Evolutionary conservation across 92 coral and sea anemone species (phyloP), one percentile per base, ranked within the genome.

Genomic region (Zoanthus sansibaricus): DNA sequence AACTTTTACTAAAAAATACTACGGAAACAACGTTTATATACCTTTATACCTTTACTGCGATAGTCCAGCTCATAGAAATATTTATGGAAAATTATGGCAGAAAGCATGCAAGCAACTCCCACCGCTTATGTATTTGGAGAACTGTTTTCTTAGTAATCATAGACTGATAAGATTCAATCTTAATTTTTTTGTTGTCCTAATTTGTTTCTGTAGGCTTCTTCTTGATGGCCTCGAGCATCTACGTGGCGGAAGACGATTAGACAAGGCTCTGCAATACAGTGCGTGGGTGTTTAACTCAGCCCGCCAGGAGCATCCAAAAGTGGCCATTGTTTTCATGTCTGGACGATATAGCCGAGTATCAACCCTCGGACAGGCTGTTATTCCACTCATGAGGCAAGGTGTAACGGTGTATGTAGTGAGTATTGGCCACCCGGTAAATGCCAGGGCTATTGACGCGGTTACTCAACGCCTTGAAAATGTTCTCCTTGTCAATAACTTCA

Each of bases 381-480:
- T 73, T 58, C 94, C 93, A 11, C 79, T 97, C 37, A 87, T 86
- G 68, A 90, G 93, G 52, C 95, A 88, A 32, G 99, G 98, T 37
- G 93, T 94, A 13, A 88, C 92, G 16, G 92, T 92, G 16, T 88
- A 89, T 66, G 98, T 92, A 0, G 91, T 95, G 52, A 97, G 89
- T 56, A 91, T 97, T 58, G 99, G 99, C 15, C 74, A 79, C 21
- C 88, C 71, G 67, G 91, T 93, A 8, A 90, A 95, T 88, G 62
- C 82, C 9, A 90, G 76, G 66, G 95, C 89, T 58, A 87, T 97
- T 17, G 72, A 71, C 17, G 87, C 87, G 58, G 82, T 96, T 59
- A 96, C 90, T 1, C 87, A 89, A 55, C 91, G 86, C 9, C 93
- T 95, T 37, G 94, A 94, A 61, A 89, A 94, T 73, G 88, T 90